Conservation (phyloP, 2,888 invertebrate species). For the Hypomecis punctinalis region DNA sequence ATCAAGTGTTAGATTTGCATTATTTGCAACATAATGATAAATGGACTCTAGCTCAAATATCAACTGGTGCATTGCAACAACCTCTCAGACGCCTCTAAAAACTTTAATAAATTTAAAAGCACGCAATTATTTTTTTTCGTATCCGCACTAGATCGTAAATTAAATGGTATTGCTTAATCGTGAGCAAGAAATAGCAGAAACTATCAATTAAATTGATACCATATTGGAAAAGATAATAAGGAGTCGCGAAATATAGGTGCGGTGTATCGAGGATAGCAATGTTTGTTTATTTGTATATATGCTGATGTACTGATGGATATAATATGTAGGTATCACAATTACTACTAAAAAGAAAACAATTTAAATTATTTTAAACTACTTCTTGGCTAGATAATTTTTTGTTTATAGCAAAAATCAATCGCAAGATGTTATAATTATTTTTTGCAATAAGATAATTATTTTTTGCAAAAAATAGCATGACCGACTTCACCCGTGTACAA, state of each 20-base stretch:
- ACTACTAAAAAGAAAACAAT: no score
- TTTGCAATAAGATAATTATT: no score
- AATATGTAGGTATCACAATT: no score
- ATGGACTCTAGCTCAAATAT: constrained; percentile 18
- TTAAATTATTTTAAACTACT: no score
- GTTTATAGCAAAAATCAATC: no score
- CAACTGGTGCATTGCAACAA: constrained; percentile 31
- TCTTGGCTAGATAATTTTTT: no score
- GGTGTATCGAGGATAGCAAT: constrained; percentile 6
- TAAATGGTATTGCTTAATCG: constrained; percentile 41
- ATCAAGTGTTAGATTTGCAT: constrained; percentile 11
- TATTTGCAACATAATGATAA: constrained; percentile 14
- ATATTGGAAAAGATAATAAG: constrained; percentile 2
- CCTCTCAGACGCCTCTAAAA: constrained; percentile 30
- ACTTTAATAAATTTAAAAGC: constrained; percentile 30
- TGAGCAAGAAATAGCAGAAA: constrained; percentile 33
- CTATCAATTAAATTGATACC: constrained; percentile 29
- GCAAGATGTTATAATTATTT: no score
- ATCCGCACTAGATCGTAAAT: constrained; percentile 37
- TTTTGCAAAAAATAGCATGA: no score
- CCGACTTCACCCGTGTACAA: no score
- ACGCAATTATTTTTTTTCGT: constrained; percentile 38
- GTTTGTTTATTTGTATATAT: background rate
- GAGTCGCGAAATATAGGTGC: constrained; percentile 7
- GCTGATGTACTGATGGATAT: no score